Evolutionary conservation across 2,113 vertebrate genomes (phyloP), one percentile per base, ranked within the genome.

Genomic region (Dryoscopus gambensis): DNA sequence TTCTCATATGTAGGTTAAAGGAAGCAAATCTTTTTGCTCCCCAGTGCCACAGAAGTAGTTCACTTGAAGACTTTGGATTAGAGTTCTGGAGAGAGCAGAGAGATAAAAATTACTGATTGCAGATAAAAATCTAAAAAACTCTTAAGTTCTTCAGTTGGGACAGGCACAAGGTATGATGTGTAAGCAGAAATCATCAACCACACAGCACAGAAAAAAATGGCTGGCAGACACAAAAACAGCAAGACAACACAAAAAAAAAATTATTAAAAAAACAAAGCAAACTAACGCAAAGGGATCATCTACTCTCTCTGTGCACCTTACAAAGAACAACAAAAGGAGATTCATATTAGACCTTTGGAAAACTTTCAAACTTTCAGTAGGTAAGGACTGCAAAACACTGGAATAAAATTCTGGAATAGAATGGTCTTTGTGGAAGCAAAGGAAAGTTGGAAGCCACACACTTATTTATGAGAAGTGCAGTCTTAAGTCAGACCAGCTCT

Each of bases 111-210:
- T 62, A 35, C 27, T 5, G 3, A 30, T 1, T 85, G 14, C n/a
- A 74, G 30, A 11, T 8, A 35, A 49, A 2, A 4, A 79, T 23
- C 12, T 25, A 44, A 35, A 78, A 75, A 60, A 4, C 10, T 25
- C 0, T 0, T 0, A 28, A 31, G 23, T 59, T 59, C 39, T 89
- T 80, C 47, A 53, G 4, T 0, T 52, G 27, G 16, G 42, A 56
- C 18, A 89, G 63, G 55, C 25, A 53, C 22, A 31, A 59, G 11
- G 5, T 49, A 39, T 31, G 30, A 60, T 19, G 31, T 11, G 21
- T 42, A 57, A 56, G 19, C 37, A 87, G 27, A 88, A 92, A 57
- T 24, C 1, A 65, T 28, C 37, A n/a, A 20, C 9, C 25, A 44
- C 25, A 65, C 3, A 52, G 69, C 18, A 33, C 15, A 69, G 24